Evolutionary conservation across 2,888 invertebrate species (phyloP), one percentile per base, ranked within the genome.

Genomic region (Eupithecia abbreviata): DNA sequence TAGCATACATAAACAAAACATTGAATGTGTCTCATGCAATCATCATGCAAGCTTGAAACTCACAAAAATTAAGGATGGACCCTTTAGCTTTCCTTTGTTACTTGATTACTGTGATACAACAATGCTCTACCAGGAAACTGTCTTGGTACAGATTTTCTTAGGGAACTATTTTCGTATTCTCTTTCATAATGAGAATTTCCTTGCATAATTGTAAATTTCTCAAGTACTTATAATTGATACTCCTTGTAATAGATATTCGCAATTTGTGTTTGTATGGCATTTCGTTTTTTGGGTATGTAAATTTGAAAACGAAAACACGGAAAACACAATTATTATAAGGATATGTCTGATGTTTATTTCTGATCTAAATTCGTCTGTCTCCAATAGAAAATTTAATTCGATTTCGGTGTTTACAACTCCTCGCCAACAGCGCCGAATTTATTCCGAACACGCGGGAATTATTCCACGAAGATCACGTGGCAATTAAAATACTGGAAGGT

Each of bases 351-450:
- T n/a, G 55, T 58, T 62, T 10, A 62, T 62, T 30, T 62, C 30
- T 62, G 62, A 62, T 62, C 62, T 18, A 15, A 42, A 42, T 41
- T 41, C 41, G 2, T 41, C 41, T 13, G 41, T 66, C 30, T 18
- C 12, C 41, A 66, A 42, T 42, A 42, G 66, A 66, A 12, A 66
- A 15, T 66, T 42, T 66, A 13, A 66, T 66, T 15, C 42, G 41
- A 15, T 66, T 42, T 62, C 10, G 18, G 62, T 62, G 62, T 62
- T 62, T 62, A 62, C 62, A 62, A 62, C 30, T 62, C 58, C 18
- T 42, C 42, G 42, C 42, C 66, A 66, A 66, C 42, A 66, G 42
- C 66, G 66, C 41, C 10, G 42, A 42, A 66, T 66, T 66, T 66
- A 66, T 66, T 66, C 42, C 62, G 30, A 42, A 42, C 66, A 15